Conservation (phyloP, 2,797 vertebrate species). For the Xiphorhynchus erythropygius region DNA sequence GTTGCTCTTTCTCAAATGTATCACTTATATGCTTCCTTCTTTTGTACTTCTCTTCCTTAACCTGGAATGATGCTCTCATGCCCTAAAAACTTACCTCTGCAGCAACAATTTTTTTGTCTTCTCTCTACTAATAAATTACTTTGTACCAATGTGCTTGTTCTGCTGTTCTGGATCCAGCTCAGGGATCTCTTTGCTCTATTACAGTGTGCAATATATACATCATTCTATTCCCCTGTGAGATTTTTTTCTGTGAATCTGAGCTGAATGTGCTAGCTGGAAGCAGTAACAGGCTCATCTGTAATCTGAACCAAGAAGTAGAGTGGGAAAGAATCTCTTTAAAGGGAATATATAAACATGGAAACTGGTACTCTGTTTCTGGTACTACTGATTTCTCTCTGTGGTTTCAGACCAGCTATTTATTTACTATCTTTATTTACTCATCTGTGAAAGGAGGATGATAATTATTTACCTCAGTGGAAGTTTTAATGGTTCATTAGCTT, state of each 20-base stretch:
- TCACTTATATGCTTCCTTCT: not conserved
- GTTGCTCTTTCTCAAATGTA: not conserved
- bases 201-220: not conserved
- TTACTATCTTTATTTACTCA: constrained; percentile 14
- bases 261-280: not conserved
- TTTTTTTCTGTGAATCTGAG: not conserved
- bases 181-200: not conserved
- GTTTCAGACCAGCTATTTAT: not conserved
- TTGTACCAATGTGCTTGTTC: not conserved
- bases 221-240: not conserved
- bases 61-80: not conserved
- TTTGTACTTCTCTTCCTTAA: not conserved
- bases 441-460: not conserved
- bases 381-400: not conserved
- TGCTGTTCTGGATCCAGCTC: not conserved
- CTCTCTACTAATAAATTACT: not conserved
- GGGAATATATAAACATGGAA: not conserved
- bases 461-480: constrained; percentile 4
- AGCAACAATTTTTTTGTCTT: not conserved
- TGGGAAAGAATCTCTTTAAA: not conserved
- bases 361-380: not conserved
- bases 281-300: not conserved
- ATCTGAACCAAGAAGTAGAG: not conserved
- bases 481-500: not conserved
- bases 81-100: not conserved